Base-by-base conservation (phyloP, 2,797 vertebrate species). In the Rachycentron canadum region DNA sequence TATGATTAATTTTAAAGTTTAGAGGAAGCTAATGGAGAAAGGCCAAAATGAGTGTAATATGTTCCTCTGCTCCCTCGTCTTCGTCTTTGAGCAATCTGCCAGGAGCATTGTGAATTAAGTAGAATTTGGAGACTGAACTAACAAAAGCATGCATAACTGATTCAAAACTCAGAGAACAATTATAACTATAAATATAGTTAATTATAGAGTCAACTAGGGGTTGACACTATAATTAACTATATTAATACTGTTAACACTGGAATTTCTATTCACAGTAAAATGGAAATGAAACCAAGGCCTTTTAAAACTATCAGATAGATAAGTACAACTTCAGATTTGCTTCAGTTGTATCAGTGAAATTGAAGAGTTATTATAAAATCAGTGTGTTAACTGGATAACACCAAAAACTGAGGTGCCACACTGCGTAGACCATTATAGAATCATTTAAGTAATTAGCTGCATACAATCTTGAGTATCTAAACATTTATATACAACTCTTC, bases 1-100 rank as follows among this genome's bases (percentile, higher is more conserved):
- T 79, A 73, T 83, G 86, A 90, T 88, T 88, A 81, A 75, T 77
- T 53, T 57, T 43, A 14, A 83, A 62, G 57, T 83, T 90, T 83
- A 87, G 81, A 84, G 80, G 77, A 88, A 87, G 67, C 41, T 50
- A 34, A 23, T 43, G 61, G 79, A 77, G 21, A 67, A 57, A 60
- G 59, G 77, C 74, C 77, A 78, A 87, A 69, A 66, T 74, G 43
- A 49, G 73, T 45, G 69, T 76, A 61, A 70, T 30, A 64, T 2
- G 5, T 72, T 85, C 85, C 73, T 56, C 61, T 52, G 3, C 70
- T 79, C 58, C 56, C 34, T 64, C 17, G 28, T 74, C 65, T 50
- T 57, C n/a, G n/a, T n/a, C 32, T 23, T 2, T 53, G 34, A 81
- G 34, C 62, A 23, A 53, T 64, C 67, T 62, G 81, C 76, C 69